phyloP scores from a whole-genome alignment of 2,888 invertebrate genomes.

The Globia sparganii region DNA sequence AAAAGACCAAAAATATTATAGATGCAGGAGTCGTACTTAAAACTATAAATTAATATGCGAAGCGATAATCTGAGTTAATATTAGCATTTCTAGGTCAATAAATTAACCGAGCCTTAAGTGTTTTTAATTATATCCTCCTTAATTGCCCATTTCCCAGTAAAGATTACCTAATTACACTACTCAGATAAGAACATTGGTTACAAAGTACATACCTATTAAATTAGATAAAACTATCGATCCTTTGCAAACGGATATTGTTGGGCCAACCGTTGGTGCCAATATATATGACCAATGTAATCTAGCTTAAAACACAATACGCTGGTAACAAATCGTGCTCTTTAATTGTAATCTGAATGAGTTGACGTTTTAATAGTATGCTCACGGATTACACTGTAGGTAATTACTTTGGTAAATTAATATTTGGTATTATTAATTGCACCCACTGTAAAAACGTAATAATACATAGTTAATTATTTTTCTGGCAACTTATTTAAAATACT shows the following conservation, averaged over 20 bases:
- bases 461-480: constrained; percentile 16
- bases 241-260: constrained; percentile 8
- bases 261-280: constrained; percentile 19
- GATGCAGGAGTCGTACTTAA: neutral
- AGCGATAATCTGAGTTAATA: constrained; percentile 19
- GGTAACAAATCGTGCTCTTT: constrained; percentile 41
- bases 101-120: neutral
- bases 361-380: constrained; percentile 50
- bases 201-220: neutral
- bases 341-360: constrained; percentile 52
- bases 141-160: constrained; percentile 32
- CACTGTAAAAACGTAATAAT: constrained; percentile 1
- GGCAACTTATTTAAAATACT: neutral
- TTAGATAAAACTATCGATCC: neutral
- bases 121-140: constrained; percentile 42
- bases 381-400: constrained; percentile 31
- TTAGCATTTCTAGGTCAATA: constrained; percentile 26
- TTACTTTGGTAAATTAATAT: constrained; percentile 46
- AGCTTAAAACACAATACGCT: constrained; percentile 12
- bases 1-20: neutral
- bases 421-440: constrained; percentile 19
- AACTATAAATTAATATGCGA: neutral
- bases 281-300: constrained; percentile 17
- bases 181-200: constrained; percentile 27
- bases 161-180: constrained; percentile 31